Percentiles rank a stretch among this genome's conserved stretches.
These are phyloP conservation scores for Phaetusa simplex DNA, from an alignment of 2,113 vertebrate species.

Conservation along the genomic window DNA sequence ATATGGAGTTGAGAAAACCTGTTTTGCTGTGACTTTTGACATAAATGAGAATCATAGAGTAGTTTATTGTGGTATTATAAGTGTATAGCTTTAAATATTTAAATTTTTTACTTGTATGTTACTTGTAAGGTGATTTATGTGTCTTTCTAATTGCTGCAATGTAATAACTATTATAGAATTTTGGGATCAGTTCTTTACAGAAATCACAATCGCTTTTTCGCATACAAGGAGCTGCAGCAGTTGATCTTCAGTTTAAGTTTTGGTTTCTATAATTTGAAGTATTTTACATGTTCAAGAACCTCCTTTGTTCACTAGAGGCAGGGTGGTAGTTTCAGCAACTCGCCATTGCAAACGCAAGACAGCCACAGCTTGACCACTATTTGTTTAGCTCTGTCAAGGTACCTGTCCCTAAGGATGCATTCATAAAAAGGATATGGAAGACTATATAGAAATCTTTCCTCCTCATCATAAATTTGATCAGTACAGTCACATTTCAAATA, in stretches of 20 bases:
- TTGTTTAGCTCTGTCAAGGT: neutral
- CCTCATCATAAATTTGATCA: neutral
- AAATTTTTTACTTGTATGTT: neutral
- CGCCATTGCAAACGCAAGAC: neutral
- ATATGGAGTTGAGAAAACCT: neutral
- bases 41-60: neutral
- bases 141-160: neutral
- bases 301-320: neutral
- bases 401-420: neutral
- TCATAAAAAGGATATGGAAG: neutral
- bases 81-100: neutral
- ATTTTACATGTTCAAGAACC: neutral
- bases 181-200: neutral
- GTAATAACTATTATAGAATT: neutral
- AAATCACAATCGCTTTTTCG: neutral
- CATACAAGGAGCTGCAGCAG: neutral
- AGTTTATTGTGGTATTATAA: neutral
- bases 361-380: neutral
- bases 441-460: neutral
- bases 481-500: neutral
- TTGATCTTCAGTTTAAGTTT: neutral
- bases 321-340: neutral
- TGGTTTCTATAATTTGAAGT: neutral
- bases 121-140: neutral
- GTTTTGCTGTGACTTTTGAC: neutral